Evolutionary conservation across 2,113 vertebrate genomes (phyloP).

Genomic region (Spermophilus dauricus): DNA sequence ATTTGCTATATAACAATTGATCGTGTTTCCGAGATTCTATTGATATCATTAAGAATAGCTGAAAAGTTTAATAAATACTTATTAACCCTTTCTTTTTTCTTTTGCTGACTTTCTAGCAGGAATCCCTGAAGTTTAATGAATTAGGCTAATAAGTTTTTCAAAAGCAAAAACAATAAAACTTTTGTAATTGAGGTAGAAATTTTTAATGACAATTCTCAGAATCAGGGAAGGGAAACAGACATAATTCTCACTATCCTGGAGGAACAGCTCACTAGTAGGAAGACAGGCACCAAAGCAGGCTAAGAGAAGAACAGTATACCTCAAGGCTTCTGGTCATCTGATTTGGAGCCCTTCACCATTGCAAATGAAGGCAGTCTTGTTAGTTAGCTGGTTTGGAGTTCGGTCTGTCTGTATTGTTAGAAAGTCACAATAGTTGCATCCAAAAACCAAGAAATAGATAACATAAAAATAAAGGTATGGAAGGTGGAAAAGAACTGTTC

Average conservation of each 20-base stretch:
- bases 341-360: neutral
- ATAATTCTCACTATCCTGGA: neutral
- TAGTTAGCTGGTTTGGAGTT: neutral
- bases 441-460: neutral
- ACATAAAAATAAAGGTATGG: neutral
- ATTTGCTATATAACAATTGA: constrained; percentile 35
- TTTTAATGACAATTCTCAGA: neutral
- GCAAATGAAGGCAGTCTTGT: neutral
- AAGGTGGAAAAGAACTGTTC: neutral
- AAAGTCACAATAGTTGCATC: neutral
- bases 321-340: neutral
- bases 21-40: constrained; percentile 55
- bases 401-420: neutral
- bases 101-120: neutral
- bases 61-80: constrained; percentile 55
- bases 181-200: neutral
- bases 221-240: neutral
- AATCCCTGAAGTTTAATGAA: constrained; percentile 31
- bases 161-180: neutral
- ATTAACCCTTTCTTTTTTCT: constrained; percentile 1
- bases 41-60: constrained; percentile 52
- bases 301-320: neutral
- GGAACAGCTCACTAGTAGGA: neutral
- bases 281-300: neutral
- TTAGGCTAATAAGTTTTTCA: neutral